phyloP scores from a whole-genome alignment of 2,113 vertebrate genomes.

The Mohoua ochrocephala region DNA sequence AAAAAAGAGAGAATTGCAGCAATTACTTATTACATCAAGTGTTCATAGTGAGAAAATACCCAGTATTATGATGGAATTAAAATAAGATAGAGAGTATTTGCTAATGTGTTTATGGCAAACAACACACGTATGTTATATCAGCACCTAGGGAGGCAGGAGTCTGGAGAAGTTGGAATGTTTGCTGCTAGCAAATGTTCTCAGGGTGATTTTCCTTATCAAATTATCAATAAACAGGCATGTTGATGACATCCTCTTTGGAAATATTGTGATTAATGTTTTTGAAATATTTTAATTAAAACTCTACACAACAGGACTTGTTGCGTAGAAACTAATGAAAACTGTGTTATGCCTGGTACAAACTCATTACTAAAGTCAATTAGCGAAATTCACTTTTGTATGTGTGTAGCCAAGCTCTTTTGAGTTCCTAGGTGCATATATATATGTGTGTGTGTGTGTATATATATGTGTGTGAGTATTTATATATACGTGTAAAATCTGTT shows the following conservation, averaged over 20 bases:
- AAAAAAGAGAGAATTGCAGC: background rate
- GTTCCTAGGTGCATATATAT: background rate
- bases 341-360: background rate
- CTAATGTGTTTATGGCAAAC: background rate
- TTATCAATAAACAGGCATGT: background rate
- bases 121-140: accelerated
- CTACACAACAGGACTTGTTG: background rate
- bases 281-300: background rate
- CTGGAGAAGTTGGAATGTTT: background rate
- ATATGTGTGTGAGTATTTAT: too few relatives aligned
- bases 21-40: background rate
- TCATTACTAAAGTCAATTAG: background rate
- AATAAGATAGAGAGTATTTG: background rate
- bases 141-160: background rate
- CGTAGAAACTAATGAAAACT: background rate
- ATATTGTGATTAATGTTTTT: background rate
- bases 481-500: background rate
- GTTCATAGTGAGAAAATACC: background rate
- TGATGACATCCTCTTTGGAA: background rate
- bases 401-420: background rate
- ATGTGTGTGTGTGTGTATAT: too few relatives aligned
- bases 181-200: background rate
- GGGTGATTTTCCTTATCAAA: conserved; percentile 39
- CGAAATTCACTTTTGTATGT: background rate
- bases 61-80: background rate